Evolutionary conservation across 2,888 invertebrate species (phyloP).

Genomic region (Electrophaes corylata): DNA sequence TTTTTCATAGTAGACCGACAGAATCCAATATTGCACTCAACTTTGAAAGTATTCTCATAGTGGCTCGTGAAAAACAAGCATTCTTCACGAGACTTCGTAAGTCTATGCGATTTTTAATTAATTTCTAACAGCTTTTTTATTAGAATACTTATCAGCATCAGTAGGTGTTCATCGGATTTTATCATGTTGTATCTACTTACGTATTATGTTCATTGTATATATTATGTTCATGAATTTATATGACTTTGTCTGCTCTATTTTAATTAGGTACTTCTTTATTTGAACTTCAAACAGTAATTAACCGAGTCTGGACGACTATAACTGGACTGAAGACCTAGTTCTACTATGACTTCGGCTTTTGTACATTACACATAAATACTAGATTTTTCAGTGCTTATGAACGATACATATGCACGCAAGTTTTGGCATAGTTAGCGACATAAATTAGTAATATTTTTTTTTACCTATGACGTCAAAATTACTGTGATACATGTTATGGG

Average conservation of each 20-base stretch:
- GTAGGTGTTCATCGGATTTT: background rate
- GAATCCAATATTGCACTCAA: background rate
- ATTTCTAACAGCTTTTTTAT: background rate
- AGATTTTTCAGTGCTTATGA: constrained; percentile 12
- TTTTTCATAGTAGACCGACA: too few relatives aligned
- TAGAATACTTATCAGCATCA: background rate
- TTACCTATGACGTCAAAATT: too few relatives aligned
- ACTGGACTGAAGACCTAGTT: constrained; percentile 2
- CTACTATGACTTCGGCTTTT: too few relatives aligned
- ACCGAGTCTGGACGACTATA: too few relatives aligned
- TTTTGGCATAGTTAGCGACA: constrained; percentile 6
- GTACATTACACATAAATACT: constrained; percentile 14
- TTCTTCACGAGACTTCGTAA: background rate
- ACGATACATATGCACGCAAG: constrained; percentile 11
- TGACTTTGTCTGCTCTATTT: background rate
- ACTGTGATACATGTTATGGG: too few relatives aligned
- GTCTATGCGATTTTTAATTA: background rate
- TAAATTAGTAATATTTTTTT: background rate
- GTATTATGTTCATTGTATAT: too few relatives aligned
- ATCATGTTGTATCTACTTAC: too few relatives aligned
- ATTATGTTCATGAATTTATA: too few relatives aligned
- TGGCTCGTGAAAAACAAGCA: background rate
- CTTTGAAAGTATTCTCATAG: background rate
- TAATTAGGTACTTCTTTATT: background rate
- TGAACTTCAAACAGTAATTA: background rate